These are phyloP conservation scores for Notolabrus celidotus DNA, from an alignment of 2,797 vertebrate genomes.

Conservation along the genomic window DNA sequence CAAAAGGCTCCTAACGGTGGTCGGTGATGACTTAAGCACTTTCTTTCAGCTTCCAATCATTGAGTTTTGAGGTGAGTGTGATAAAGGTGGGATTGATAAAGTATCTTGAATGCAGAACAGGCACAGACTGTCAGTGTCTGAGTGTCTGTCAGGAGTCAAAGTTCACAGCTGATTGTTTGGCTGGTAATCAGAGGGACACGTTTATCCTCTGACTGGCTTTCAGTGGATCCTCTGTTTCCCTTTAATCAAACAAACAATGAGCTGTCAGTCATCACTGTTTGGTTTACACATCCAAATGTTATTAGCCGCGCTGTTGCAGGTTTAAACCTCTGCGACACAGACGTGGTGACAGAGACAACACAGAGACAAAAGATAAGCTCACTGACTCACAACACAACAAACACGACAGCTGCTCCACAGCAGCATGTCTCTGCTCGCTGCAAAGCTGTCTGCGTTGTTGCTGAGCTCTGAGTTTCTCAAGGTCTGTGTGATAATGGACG, in stretches of 20 bases:
- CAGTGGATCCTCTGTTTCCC: background rate
- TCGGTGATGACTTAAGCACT: background rate
- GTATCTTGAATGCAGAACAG: background rate
- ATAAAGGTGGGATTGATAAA: conserved; percentile 50
- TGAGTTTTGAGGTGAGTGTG: conserved; percentile 39
- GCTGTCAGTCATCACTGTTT: background rate
- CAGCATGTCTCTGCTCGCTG: background rate
- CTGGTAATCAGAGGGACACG: background rate
- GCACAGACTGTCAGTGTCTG: background rate
- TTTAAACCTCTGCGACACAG: background rate
- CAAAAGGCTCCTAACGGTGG: background rate
- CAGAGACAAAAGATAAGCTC: background rate
- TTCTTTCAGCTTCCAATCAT: background rate
- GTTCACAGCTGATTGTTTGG: conserved; percentile 35
- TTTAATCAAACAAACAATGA: conserved; percentile 29
- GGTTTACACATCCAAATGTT: background rate
- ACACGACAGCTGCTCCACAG: conserved; percentile 5
- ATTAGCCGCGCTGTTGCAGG: background rate
- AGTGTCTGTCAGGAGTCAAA: conserved; percentile 27
- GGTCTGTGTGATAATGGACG: conserved; percentile 30
- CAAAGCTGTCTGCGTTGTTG: background rate
- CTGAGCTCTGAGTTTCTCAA: conserved; percentile 22
- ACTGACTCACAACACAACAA: background rate
- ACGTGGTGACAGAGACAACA: background rate
- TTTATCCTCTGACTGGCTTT: background rate